Percentiles rank a stretch among this genome's conserved stretches.
Evolutionary conservation across 2,888 invertebrate species (phyloP).

Genomic region (Caenorhabditis japonica): DNA sequence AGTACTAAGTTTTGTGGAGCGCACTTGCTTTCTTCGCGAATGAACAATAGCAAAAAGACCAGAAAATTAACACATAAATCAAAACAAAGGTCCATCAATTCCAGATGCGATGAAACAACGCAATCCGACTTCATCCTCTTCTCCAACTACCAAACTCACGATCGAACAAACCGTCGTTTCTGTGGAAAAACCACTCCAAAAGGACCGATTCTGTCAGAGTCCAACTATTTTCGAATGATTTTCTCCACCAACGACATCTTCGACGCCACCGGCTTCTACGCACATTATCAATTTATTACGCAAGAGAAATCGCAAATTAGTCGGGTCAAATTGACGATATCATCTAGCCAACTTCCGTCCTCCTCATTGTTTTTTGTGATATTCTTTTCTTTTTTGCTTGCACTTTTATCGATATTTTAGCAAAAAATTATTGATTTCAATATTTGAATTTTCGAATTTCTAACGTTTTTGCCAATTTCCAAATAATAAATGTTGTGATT

Average conservation of each 20-base stretch:
- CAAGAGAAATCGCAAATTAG: slow-evolving; percentile 66
- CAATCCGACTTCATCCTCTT: slow-evolving; percentile 96
- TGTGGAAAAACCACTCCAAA: slow-evolving; percentile 83
- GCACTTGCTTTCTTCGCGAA: no score
- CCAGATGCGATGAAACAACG: slow-evolving; percentile 89
- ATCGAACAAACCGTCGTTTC: slow-evolving; percentile 89
- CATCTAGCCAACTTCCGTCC: slow-evolving; percentile 24
- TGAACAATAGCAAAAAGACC: no score
- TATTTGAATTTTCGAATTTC: not conserved
- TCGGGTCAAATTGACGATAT: slow-evolving; percentile 63
- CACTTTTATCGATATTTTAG: no score
- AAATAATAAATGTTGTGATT: no score
- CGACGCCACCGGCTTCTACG: slow-evolving; percentile 94
- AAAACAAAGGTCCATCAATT: no score
- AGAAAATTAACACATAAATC: no score
- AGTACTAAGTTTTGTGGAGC: no score
- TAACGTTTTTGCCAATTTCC: no score
- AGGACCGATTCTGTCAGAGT: slow-evolving; percentile 62
- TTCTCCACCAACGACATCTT: slow-evolving; percentile 93
- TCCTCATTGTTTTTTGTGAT: slow-evolving; percentile 28
- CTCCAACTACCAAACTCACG: slow-evolving; percentile 91
- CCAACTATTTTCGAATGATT: slow-evolving; percentile 89
- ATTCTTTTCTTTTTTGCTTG: no score
- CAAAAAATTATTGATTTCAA: not conserved
- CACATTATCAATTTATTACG: slow-evolving; percentile 86